Base-by-base conservation (phyloP, 2,113 vertebrate genomes). In the Mesoclemmys tuberculata region DNA sequence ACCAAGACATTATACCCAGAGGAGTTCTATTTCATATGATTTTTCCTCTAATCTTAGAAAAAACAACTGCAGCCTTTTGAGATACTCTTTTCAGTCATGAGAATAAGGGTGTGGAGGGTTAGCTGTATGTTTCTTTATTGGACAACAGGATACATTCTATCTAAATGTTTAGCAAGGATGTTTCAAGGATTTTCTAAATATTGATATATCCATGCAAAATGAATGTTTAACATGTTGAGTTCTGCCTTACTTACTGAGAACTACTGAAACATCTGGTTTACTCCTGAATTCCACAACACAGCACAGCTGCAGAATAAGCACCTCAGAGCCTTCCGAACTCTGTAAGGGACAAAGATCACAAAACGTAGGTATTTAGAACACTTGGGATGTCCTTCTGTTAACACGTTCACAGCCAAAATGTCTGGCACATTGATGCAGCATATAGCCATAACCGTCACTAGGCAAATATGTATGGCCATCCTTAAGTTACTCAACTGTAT, bases 271-370 rank as follows among this genome's bases (percentile, higher is more conserved):
- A 97, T 96, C 94, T 97, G 96, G 52, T 96, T 96, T 95, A 81
- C 44, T 92, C 88, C 48, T 94, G 95, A 93, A 90, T 84, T 97
- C 93, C 84, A 96, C 95, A 91, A 96, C 27, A 88, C 85, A 94
- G 81, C 90, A 96, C 92, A 56, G 6, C 77, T 97, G 95, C 97
- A 97, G 89, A 77, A 96, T 92, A 89, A 95, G 68, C 80, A 96
- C 94, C 91, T 97, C 92, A 13, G 75, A 97, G 75, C 38, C 84
- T 95, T 97, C 97, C 97, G 89, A 95, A 75, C 80, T 93, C 98
- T 98, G 95, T 5, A 80, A 97, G 91, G 58, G 85, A 96, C 48
- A 96, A 97, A 97, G 87, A 94, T 22, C 51, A 94, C 68, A 97
- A 92, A 84, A 61, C 2, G 2, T 98, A 84, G 97, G 74, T 29